Conservation (phyloP, 1,140 invertebrate species). For the Hydropsyche tenuis region DNA sequence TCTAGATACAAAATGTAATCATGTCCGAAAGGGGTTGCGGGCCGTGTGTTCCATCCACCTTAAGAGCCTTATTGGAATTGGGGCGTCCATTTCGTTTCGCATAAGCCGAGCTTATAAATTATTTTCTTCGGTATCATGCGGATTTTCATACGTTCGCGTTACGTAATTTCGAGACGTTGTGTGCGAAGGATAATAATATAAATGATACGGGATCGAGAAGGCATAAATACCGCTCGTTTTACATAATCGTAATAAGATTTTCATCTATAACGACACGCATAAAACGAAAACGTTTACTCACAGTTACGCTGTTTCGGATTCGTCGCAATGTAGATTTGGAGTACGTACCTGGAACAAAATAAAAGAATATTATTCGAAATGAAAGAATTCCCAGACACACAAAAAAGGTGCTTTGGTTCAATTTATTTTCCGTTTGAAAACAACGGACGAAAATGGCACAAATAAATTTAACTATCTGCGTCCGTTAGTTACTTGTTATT, state of each 20-base stretch:
- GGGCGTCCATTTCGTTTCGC: slow-evolving; percentile 38
- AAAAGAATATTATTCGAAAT: neutral
- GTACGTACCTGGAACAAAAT: neutral
- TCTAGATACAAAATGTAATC: slow-evolving; percentile 44
- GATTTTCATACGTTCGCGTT: slow-evolving; percentile 30
- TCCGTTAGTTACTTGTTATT: neutral
- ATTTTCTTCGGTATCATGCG: slow-evolving; percentile 28
- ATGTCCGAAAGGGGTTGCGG: slow-evolving; percentile 31
- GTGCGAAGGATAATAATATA: slow-evolving; percentile 10
- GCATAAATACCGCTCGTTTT: neutral
- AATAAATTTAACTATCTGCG: too few species aligned
- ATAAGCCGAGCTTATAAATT: slow-evolving; percentile 39
- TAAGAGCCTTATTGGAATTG: slow-evolving; percentile 46
- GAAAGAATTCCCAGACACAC: neutral
- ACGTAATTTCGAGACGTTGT: slow-evolving; percentile 29
- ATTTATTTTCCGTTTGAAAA: too few species aligned
- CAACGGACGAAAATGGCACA: too few species aligned
- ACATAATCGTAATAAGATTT: neutral
- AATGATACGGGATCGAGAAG: slow-evolving; percentile 13
- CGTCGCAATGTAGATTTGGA: neutral
- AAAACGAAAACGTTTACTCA: neutral
- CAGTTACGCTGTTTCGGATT: neutral
- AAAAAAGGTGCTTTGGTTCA: too few species aligned
- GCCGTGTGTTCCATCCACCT: slow-evolving; percentile 32
- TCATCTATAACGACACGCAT: neutral